Conservation (phyloP, 2,888 invertebrate genomes). For the Brachyopa scutellaris region DNA sequence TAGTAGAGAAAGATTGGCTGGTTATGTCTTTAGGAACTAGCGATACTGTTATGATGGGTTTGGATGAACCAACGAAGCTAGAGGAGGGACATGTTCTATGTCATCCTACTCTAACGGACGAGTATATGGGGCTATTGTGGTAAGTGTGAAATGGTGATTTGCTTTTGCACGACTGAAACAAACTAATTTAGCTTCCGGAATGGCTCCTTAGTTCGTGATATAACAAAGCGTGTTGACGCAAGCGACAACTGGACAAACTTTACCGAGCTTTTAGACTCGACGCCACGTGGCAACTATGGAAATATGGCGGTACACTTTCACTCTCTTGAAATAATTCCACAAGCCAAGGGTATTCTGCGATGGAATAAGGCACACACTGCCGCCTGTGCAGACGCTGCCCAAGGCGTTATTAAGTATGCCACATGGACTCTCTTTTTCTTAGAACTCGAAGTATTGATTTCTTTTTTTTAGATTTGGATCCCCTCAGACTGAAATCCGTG, state of each 20-base stretch:
- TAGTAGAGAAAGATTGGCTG: slow-evolving; percentile 90
- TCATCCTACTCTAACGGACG: slow-evolving; percentile 90
- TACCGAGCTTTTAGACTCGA: slow-evolving; percentile 89
- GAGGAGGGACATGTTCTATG: slow-evolving; percentile 93
- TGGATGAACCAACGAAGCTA: slow-evolving; percentile 86
- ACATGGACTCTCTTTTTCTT: not conserved
- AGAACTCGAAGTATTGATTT: not conserved
- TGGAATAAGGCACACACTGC: slow-evolving; percentile 85
- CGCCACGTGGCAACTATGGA: slow-evolving; percentile 96
- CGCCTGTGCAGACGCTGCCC: slow-evolving; percentile 75
- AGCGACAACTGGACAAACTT: slow-evolving; percentile 93
- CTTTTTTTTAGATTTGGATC: slow-evolving; percentile 77
- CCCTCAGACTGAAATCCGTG: slow-evolving; percentile 92
- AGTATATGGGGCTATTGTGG: slow-evolving; percentile 96
- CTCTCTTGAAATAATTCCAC: slow-evolving; percentile 86
- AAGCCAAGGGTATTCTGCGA: slow-evolving; percentile 85
- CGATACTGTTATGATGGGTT: slow-evolving; percentile 93
- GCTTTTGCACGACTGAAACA: no score
- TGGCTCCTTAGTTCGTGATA: slow-evolving; percentile 95
- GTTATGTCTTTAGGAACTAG: slow-evolving; percentile 96
- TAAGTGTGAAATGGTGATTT: slow-evolving; percentile 77
- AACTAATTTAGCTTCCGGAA: slow-evolving; percentile 90
- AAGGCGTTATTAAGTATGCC: slow-evolving; percentile 79
- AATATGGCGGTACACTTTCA: slow-evolving; percentile 86
- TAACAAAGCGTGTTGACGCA: slow-evolving; percentile 88